Base-by-base conservation (phyloP, 2,888 invertebrate species). In the Acleris literana region DNA sequence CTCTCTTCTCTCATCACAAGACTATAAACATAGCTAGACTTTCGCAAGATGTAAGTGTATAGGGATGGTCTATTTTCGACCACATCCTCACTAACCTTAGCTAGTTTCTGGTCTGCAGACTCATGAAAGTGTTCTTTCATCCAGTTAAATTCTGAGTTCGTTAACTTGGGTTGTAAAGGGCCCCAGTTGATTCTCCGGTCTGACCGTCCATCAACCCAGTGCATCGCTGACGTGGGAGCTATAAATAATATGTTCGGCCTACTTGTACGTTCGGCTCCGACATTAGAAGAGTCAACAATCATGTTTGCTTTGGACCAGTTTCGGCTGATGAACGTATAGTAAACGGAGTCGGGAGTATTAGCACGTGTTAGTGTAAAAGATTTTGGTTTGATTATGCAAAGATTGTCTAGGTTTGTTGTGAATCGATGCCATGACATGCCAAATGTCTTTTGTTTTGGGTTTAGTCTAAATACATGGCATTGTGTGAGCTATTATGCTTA, bases 171-270 rank as follows among this genome's bases (percentile, higher is more conserved):
- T 44, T 48, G 48, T 55, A 64, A 65, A 54, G 60, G 64, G 54
- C 48, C 46, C 59, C 53, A 18, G 25, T 18, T 25, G 22, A 56
- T 63, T 44, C 18, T n/a, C 61, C 18, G 44, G 29, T n/a, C 52
- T 65, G 65, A 61, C 49, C 66, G 66, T 57, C 66, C 66, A 53
- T 66, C 66, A 66, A 43, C 65, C 64, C 66, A 46, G 33, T 62
- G 62, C 66, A 68, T 69, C 69, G 74, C 74, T 84, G 87, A 86
- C 86, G 85, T 79, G 72, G 66, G 69, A 63, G 75, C 85, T 88
- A 89, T 89, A 85, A 89, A 90, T 90, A 88, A 86, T 87, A 80
- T 82, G 85, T 86, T 87, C 57, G 90, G 86, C 90, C 90, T 79
- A 90, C 81, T 85, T 89, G 80, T 74, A 71, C 54, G n/a, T 39